Base-by-base conservation (phyloP, 2,888 invertebrate species). In the Scelioninae gen. 1 region DNA sequence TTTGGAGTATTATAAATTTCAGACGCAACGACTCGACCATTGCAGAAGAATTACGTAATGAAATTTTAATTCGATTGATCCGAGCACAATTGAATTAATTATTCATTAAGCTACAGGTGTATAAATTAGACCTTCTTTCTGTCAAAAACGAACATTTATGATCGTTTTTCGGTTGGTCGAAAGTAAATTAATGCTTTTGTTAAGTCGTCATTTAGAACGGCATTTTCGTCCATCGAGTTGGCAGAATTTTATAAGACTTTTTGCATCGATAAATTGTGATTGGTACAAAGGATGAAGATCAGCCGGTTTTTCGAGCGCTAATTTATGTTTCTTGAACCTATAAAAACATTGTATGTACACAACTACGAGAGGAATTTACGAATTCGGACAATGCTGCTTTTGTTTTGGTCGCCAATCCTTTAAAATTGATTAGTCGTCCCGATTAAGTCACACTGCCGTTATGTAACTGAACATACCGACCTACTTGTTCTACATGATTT, bases 1-100 rank as follows among this genome's bases (percentile, higher is more conserved):
- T 78, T 78, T 71, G 71, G 77, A 63, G 56, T 56, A 56, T 63
- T 69, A 71, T 71, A 71, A 45, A 78, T 78, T 63, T 63, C 63
- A 60, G 43, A n/a, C 60, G 43, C 60, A 43, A 55, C 32, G 23
- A 23, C 40, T 10, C 11, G n/a, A 38, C 10, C 29, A 15, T 45
- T 65, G 63, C 53, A 58, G 23, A 23, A 32, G 63, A 13, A 63
- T 69, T 71, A 63, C 32, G 63, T 63, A 78, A 77, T 58, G 40
- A 40, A 65, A 43, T 31, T 75, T 40, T 60, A 32, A 43, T 29
- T 43, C 60, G 29, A 9, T 6, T 29, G 38, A 58, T 58, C 32
- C 47, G 53, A 23, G 15, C 34, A 75, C 75, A 58, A 75, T 49
- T 45, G 15, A 66, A 75, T 75, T 74, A 47, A 74, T 63, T 74